Evolutionary conservation across 2,113 vertebrate genomes (phyloP).

Genomic region (Polypterus bichir): DNA sequence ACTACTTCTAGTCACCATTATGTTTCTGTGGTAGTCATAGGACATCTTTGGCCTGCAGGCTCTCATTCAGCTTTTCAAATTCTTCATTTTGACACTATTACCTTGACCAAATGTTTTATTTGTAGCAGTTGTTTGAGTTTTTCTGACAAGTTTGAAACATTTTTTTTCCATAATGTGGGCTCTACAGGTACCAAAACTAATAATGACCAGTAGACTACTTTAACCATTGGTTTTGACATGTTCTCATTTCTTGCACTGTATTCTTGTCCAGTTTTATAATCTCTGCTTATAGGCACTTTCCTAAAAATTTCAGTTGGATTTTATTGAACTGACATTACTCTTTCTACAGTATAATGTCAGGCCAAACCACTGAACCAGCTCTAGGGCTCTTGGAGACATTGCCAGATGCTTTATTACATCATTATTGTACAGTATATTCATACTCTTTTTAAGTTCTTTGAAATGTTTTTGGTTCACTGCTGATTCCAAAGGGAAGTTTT

Average conservation of each 20-base stretch:
- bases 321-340: neutral
- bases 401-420: slow-evolving; percentile 3
- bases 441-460: neutral
- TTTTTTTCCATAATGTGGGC: neutral
- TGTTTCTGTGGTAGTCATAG: neutral
- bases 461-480: neutral
- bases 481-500: neutral
- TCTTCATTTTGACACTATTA: neutral
- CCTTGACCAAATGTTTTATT: neutral
- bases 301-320: neutral
- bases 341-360: neutral
- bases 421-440: neutral
- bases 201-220: neutral
- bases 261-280: neutral
- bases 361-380: neutral
- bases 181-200: too few relatives aligned
- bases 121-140: slow-evolving; percentile 5
- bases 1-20: slow-evolving; percentile 4
- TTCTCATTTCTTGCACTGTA: neutral
- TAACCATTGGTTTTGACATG: neutral
- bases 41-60: too few relatives aligned
- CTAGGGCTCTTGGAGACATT: neutral
- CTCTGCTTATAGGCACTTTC: neutral
- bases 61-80: slow-evolving; percentile 5
- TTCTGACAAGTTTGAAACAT: slow-evolving; percentile 4